Evolutionary conservation across 2,797 vertebrate genomes (phyloP), one percentile per base, ranked within the genome.

Genomic region (Pelodytes ibericus): DNA sequence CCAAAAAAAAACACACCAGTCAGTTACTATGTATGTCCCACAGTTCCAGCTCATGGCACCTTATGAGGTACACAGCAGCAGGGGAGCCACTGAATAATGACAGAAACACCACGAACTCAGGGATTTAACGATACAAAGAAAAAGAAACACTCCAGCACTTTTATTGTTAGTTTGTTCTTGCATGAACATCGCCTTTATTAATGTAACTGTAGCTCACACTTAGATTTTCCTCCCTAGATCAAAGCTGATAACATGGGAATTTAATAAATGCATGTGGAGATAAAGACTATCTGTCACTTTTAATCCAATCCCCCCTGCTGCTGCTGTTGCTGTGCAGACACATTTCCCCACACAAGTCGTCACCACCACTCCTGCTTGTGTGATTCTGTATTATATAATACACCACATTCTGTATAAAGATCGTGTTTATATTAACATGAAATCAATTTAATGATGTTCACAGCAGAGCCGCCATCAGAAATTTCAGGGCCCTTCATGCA

Each of bases 201-300:
- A 13, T 44, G 11, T 16, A 24, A 36, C 51, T n/a, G n/a, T n/a
- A n/a, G n/a, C n/a, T n/a, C 16, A 61, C 68, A 68, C 47, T 60
- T 75, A 75, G 36, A 75, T 29, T 25, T 51, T 36, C 47, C 56
- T 68, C 63, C 27, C 16, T 36, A 61, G 26, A 60, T 20, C 18
- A 30, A n/a, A 39, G 51, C 24, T 66, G 72, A 59, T 29, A 74
- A 74, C 33, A 24, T 25, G 33, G 13, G 16, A 3, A 16, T 47
- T 51, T 18, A 58, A 33, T 25, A 56, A 39, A 39, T 56, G 10
- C 31, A n/a, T 57, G 47, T 56, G 27, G 65, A 75, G 58, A 69
- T 62, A 69, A 69, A 27, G 47, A 70, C 51, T 30, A 41, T 53
- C 4, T 61, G 44, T 61, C 51, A 39, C 31, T 13, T 26, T 66